A percentile compares a stretch with the other conserved stretches of the same genome.
Conservation (phyloP, 2,888 invertebrate genomes). For the Tribolium freemani region DNA sequence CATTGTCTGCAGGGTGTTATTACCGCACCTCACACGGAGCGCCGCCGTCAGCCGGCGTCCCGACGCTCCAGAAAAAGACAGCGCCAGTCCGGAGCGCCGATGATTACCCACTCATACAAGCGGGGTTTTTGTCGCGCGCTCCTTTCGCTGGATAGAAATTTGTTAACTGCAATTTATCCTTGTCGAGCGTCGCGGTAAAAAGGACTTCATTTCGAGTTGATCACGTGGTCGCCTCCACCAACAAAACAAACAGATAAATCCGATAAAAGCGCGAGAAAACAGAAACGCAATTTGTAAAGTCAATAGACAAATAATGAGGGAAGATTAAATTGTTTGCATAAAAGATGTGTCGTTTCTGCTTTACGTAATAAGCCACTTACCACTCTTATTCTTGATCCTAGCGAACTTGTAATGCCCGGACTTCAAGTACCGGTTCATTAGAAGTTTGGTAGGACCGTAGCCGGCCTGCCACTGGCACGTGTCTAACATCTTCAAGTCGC, state of each 20-base stretch:
- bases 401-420: conserved; percentile 28
- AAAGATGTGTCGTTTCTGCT: conserved; percentile 2
- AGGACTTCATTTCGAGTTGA: conserved; percentile 50
- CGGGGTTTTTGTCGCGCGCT: conserved; percentile 48
- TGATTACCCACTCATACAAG: conserved; percentile 49
- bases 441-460: conserved; percentile 34
- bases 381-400: conserved; percentile 19
- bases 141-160: conserved; percentile 51
- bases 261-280: conserved; percentile 35
- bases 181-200: conserved; percentile 49
- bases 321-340: conserved; percentile 39
- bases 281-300: conserved; percentile 44
- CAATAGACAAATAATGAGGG: conserved; percentile 43
- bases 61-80: conserved; percentile 49
- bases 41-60: conserved; percentile 41
- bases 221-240: conserved; percentile 14
- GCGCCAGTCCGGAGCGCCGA: conserved; percentile 46
- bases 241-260: conserved; percentile 41
- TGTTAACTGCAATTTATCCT: conserved; percentile 56
- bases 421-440: conserved; percentile 42
- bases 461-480: conserved; percentile 24
- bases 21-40: conserved; percentile 54
- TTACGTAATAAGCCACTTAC: conserved; percentile 28
- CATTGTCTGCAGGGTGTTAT: conserved; percentile 60
- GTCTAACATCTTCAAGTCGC: conserved; percentile 32